A percentile compares a stretch with the other conserved stretches of the same genome.
Conservation (phyloP, 1,140 invertebrate species). For the Heliconius melpomene region DNA sequence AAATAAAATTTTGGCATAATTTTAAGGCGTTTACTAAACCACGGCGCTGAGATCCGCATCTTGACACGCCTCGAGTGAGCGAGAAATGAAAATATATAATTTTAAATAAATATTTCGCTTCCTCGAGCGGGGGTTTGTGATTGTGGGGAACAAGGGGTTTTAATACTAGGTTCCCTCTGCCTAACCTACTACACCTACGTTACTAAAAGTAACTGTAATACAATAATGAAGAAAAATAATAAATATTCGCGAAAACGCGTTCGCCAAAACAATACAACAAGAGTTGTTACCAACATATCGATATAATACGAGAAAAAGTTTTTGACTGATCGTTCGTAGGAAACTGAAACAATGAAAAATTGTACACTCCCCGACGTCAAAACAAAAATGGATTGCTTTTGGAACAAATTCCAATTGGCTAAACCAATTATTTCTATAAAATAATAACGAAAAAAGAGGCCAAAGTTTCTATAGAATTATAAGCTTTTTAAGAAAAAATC, state of each 20-base stretch:
- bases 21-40: too few species aligned
- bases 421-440: slow-evolving; percentile 25
- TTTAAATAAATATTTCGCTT: too few species aligned
- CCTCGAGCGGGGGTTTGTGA: too few species aligned
- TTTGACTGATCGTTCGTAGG: slow-evolving; percentile 35
- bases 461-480: slow-evolving; percentile 13
- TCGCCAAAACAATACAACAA: slow-evolving; percentile 32
- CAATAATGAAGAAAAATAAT: not conserved
- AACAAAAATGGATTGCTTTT: slow-evolving; percentile 38
- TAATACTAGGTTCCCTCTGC: too few species aligned
- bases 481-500: not conserved
- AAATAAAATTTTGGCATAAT: too few species aligned
- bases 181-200: too few species aligned
- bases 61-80: too few species aligned
- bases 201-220: not conserved
- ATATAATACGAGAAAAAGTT: slow-evolving; percentile 29
- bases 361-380: slow-evolving; percentile 26
- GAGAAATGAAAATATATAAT: too few species aligned
- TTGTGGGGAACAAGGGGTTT: too few species aligned
- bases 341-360: slow-evolving; percentile 33
- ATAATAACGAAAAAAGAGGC: slow-evolving; percentile 6
- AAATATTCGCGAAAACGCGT: not conserved
- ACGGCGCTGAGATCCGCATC: too few species aligned
- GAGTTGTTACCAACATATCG: not conserved
- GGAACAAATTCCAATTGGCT: slow-evolving; percentile 23